phyloP scores from a whole-genome alignment of 2,888 invertebrate genomes.

The Epistrophe grossulariae region DNA sequence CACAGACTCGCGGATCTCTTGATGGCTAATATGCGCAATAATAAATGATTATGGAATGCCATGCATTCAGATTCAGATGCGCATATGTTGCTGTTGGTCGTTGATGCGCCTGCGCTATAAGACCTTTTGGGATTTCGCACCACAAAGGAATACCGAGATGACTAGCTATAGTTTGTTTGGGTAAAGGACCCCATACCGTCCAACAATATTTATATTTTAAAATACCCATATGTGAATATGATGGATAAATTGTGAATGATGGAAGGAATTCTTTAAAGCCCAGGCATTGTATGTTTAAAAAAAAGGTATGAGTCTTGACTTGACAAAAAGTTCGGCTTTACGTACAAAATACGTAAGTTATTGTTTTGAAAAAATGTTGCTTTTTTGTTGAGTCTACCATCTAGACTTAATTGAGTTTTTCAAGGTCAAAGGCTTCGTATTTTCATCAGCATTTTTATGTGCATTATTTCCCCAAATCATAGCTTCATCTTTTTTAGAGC shows the following conservation, averaged over 20 bases:
- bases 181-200: constrained; percentile 15
- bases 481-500: too few relatives aligned
- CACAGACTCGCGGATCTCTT: constrained; percentile 71
- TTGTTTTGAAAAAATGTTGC: too few relatives aligned
- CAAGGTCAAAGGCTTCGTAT: too few relatives aligned
- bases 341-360: too few relatives aligned
- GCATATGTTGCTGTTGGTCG: constrained; percentile 14
- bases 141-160: constrained; percentile 54
- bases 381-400: too few relatives aligned
- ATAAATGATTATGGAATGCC: constrained; percentile 76
- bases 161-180: constrained; percentile 28
- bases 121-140: constrained; percentile 49
- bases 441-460: too few relatives aligned
- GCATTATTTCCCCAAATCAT: too few relatives aligned
- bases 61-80: constrained; percentile 24
- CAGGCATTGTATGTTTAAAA: background rate
- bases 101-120: background rate
- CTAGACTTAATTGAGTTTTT: too few relatives aligned
- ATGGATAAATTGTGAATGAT: constrained; percentile 9
- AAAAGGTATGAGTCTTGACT: background rate
- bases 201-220: background rate
- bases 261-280: background rate
- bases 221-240: background rate
- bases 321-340: too few relatives aligned
- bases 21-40: constrained; percentile 76